Conservation (phyloP, 2,888 invertebrate species). For the Microplitis manilae region DNA sequence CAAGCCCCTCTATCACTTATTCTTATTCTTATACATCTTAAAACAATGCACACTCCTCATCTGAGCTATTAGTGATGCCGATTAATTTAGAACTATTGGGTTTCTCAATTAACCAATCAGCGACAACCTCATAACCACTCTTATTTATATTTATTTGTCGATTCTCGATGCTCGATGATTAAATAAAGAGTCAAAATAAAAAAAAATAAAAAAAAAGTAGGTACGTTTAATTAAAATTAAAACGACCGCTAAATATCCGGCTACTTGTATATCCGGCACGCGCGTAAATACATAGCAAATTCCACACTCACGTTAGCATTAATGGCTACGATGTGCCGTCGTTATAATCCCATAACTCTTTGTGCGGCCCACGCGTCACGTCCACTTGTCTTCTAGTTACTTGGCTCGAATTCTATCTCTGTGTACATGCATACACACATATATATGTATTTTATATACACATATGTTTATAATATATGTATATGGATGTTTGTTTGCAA, state of each 20-base stretch:
- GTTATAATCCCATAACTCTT: conserved; percentile 46
- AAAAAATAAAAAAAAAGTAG: background rate
- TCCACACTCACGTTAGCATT: conserved; percentile 27
- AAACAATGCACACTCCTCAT: conserved; percentile 49
- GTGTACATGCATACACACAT: background rate
- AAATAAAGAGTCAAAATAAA: too few relatives aligned
- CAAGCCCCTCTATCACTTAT: conserved; percentile 38
- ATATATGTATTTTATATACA: background rate
- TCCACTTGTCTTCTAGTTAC: conserved; percentile 40
- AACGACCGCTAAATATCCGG: conserved; percentile 4
- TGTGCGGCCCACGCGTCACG: conserved; percentile 39
- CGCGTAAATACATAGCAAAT: conserved; percentile 29
- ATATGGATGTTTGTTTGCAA: background rate
- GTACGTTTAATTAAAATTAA: background rate
- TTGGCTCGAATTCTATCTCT: conserved; percentile 15
- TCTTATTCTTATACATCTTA: conserved; percentile 36
- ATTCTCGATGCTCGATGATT: too few relatives aligned
- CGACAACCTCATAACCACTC: conserved; percentile 31
- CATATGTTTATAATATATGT: background rate
- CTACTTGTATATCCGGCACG: background rate
- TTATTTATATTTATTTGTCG: background rate
- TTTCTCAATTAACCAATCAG: conserved; percentile 71
- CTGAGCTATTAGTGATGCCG: conserved; percentile 70
- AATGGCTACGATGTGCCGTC: conserved; percentile 42
- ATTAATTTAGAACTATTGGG: conserved; percentile 72